Base-by-base conservation (phyloP, 2,888 invertebrate species). In the Iselma pallidipennis region DNA sequence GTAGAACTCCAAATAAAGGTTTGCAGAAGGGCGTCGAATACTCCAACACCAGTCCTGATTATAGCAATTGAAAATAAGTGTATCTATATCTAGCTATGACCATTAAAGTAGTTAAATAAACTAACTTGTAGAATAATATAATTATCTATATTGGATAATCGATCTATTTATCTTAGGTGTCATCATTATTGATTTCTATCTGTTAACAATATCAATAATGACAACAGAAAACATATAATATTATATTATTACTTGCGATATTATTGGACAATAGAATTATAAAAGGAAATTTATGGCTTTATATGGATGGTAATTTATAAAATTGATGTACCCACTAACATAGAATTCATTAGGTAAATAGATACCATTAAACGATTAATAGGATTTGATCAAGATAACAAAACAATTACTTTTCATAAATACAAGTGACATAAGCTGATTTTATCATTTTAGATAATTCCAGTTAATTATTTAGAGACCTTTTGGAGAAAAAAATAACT, bases 321-420 rank as follows among this genome's bases (percentile, higher is more conserved):
- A 23, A 45, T 23, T 4, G n/a, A 45, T 45, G 21, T 21, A 45
- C n/a, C n/a, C n/a, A n/a, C 2, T 45, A 21, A 21, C 3, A 6
- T 45, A 12, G 21, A 45, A 10, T 45, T 45, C 21, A 45, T 45
- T 19, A 19, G 3, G 3, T 21, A 21, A 21, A 45, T 21, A 10
- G 65, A 59, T 67, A 31, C 12, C 1, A 19, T 21, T 45, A 6
- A 21, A 45, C 10, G 4, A 45, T 45, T 45, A 45, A 45, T 45
- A 21, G 1, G 45, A 45, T 45, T 45, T 12, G 19, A 45, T 45
- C 21, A 21, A 45, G 45, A 45, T 45, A 45, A 45, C 10, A 21
- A 45, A 25, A 4, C 12, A 45, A 10, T 45, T 45, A 45, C 16
- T 21, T 23, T 45, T 21, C 23, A 23, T 23, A 23, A n/a, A n/a